Conservation (phyloP, 2,888 invertebrate genomes). For the Strigamia transsilvanica region DNA sequence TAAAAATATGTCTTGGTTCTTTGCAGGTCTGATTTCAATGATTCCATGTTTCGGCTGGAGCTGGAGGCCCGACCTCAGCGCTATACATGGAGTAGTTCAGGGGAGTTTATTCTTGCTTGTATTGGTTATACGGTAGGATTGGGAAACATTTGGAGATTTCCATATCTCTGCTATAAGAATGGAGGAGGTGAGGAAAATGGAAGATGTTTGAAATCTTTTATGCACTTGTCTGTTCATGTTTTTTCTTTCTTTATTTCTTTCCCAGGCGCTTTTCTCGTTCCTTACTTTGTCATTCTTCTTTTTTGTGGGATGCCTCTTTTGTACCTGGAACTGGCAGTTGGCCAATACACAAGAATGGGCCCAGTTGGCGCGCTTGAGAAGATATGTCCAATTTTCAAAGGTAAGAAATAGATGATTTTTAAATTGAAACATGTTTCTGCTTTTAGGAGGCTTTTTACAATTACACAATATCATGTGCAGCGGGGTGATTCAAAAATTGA, state of each 20-base stretch:
- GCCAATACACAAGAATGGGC: conserved; percentile 90
- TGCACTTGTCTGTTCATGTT: conserved; percentile 37
- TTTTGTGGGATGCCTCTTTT: conserved; percentile 91
- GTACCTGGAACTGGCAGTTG: conserved; percentile 92
- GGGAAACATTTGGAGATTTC: conserved; percentile 91
- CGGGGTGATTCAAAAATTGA: too few species aligned
- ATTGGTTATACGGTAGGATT: conserved; percentile 88
- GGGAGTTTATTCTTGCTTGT: conserved; percentile 87
- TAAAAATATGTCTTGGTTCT: not conserved
- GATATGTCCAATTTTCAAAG: conserved; percentile 92
- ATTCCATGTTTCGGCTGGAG: conserved; percentile 71
- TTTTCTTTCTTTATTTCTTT: too few species aligned
- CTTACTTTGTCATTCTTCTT: conserved; percentile 89
- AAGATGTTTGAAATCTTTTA: conserved; percentile 57
- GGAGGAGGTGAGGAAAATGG: conserved; percentile 72
- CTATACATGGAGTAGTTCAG: conserved; percentile 78
- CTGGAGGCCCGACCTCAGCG: conserved; percentile 65
- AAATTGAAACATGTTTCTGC: not conserved
- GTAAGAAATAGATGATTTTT: conserved; percentile 67
- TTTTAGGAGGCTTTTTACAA: not conserved
- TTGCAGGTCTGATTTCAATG: conserved; percentile 39
- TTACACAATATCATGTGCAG: too few species aligned
- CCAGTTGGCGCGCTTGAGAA: conserved; percentile 91
- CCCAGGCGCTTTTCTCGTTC: conserved; percentile 91
- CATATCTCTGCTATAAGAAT: conserved; percentile 80